Evolutionary conservation across 2,797 vertebrate genomes (phyloP), one percentile per base, ranked within the genome.

Genomic region (Enteromius radiatus): DNA sequence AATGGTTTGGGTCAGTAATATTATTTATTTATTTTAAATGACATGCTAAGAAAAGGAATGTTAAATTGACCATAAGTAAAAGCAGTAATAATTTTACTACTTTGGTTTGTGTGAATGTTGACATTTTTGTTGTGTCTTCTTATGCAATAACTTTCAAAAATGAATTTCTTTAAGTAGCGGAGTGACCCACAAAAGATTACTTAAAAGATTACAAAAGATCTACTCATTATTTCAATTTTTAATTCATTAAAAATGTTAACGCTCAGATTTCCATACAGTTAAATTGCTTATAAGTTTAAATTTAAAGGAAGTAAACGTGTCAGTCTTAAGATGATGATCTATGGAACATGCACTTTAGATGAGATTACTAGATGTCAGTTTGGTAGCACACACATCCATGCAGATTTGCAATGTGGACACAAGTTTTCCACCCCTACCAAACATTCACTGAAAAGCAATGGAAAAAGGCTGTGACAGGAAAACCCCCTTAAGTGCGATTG

Each of bases 351-450:
- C 26, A 64, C 36, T 41, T 33, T 43, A 43, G 41, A 26, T 45
- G 23, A 14, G 1, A 33, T 49, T 15, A 15, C n/a, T 9, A 41
- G 1, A 54, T 69, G 10, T 43, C 6, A 68, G 31, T 38, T 68
- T 36, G 45, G 54, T 78, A 23, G 14, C 26, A 61, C 45, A 82
- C 68, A 78, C 15, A 67, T 31, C 28, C 17, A 12, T 21, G n/a
- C 63, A 67, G 0, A 65, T 56, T 21, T 33, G 6, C 43, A 23
- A 31, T 33, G 17, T 14, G 52, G 5, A 54, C 31, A 43, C 2
- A 59, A 12, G 21, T 31, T 15, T 54, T 31, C 11, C 17, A 38
- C 5, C 26, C 14, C 12, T 71, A 56, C 36, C 33, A 79, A 69
- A 69, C n/a, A 54, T 78, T 56, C 0, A 5, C 5, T 43, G 10